A percentile compares a stretch with the other conserved stretches of the same genome.
These are phyloP conservation scores for Atopsyche davidsoni DNA, from an alignment of 1,140 invertebrate species.

Conservation along the genomic window DNA sequence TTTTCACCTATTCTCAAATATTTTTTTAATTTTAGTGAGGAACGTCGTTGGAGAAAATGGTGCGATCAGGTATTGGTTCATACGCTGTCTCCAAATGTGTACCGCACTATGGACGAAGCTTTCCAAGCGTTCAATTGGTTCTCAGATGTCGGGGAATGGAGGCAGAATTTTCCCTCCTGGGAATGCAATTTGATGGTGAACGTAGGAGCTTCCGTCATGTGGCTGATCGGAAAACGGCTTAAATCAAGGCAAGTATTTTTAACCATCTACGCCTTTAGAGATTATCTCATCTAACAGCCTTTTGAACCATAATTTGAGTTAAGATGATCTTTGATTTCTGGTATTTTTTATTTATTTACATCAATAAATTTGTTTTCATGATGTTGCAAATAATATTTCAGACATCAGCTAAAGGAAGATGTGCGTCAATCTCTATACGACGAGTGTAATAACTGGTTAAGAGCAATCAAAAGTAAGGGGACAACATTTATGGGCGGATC, in stretches of 20 bases:
- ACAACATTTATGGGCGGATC: conserved; percentile 77
- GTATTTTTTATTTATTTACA: no score
- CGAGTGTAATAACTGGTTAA: conserved; percentile 76
- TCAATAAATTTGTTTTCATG: no score
- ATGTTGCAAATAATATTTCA: conserved; percentile 37
- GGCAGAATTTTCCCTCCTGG: conserved; percentile 78
- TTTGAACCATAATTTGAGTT: no score
- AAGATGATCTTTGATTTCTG: no score
- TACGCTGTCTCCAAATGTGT: conserved; percentile 94
- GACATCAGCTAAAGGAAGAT: conserved; percentile 80
- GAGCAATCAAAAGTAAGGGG: conserved; percentile 62
- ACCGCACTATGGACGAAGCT: conserved; percentile 78
- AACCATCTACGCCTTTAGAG: no score
- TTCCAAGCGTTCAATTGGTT: conserved; percentile 89
- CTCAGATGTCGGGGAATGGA: conserved; percentile 86
- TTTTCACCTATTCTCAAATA: conserved; percentile 12
- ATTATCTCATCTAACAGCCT: no score
- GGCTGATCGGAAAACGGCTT: conserved; percentile 79
- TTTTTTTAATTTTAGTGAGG: conserved; percentile 59
- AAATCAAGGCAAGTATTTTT: conserved; percentile 63
- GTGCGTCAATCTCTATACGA: conserved; percentile 88
- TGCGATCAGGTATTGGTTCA: conserved; percentile 87
- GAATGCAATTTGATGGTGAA: conserved; percentile 88
- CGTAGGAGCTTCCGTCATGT: conserved; percentile 91
- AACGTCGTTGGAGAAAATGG: conserved; percentile 94